Percentiles rank a stretch among this genome's conserved stretches.
These are phyloP conservation scores for Argyresthia goedartella DNA, from an alignment of 2,888 invertebrate species.

Conservation along the genomic window DNA sequence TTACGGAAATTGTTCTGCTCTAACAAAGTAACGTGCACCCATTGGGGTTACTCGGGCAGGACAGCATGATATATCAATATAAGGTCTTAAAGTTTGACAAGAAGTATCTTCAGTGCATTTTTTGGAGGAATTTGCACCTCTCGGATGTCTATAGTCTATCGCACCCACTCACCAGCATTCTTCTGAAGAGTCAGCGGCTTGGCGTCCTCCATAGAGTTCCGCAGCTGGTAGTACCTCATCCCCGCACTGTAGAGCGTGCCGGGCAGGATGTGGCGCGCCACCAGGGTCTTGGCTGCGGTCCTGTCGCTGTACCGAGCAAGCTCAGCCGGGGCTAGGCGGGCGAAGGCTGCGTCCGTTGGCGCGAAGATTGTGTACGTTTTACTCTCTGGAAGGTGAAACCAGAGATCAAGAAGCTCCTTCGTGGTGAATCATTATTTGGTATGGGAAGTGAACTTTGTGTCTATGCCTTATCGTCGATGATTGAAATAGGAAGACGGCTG, in stretches of 20 bases:
- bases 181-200: slow-evolving; percentile 85
- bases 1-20: too few relatives aligned
- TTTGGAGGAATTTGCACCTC: background rate
- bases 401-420: too few relatives aligned
- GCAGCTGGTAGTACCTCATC: slow-evolving; percentile 89
- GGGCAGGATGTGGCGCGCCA: slow-evolving; percentile 81
- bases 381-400: slow-evolving; percentile 66
- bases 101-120: too few relatives aligned
- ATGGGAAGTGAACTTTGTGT: too few relatives aligned
- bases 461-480: too few relatives aligned
- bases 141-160: background rate
- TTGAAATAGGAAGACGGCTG: too few relatives aligned
- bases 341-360: slow-evolving; percentile 86
- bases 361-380: slow-evolving; percentile 90
- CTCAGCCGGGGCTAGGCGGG: slow-evolving; percentile 73
- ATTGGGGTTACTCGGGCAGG: background rate
- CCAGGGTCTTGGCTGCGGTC: slow-evolving; percentile 78
- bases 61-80: too few relatives aligned
- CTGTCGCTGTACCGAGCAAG: slow-evolving; percentile 73
- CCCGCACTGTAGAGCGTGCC: slow-evolving; percentile 88
- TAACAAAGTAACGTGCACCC: background rate
- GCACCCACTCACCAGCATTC: slow-evolving; percentile 74
- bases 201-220: slow-evolving; percentile 81
- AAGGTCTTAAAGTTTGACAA: too few relatives aligned
- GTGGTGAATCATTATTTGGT: too few relatives aligned